These are phyloP conservation scores for Monopterus albus DNA, from an alignment of 2,113 vertebrate species.

Conservation along the genomic window DNA sequence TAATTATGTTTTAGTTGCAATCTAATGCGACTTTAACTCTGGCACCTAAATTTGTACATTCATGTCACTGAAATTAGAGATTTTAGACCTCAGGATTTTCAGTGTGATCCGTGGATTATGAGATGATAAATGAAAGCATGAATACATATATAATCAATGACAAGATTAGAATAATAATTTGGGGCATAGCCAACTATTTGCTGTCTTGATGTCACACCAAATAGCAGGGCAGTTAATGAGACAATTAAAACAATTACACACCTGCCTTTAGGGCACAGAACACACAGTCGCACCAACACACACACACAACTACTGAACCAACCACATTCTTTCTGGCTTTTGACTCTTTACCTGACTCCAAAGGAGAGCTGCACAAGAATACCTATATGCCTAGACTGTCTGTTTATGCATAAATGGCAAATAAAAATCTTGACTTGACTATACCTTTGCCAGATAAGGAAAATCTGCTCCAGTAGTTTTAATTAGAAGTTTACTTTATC, in stretches of 20 bases:
- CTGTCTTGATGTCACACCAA: conserved; percentile 37
- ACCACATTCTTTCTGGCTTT: too few relatives aligned
- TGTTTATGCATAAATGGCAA: too few relatives aligned
- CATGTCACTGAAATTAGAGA: not conserved
- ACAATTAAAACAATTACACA: conserved; percentile 66
- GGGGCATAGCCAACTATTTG: conserved; percentile 32
- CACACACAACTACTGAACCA: conserved; percentile 18
- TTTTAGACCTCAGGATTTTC: not conserved
- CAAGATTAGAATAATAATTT: not conserved
- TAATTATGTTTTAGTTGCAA: not conserved
- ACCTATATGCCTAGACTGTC: too few relatives aligned
- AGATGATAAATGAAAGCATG: not conserved
- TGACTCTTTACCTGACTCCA: too few relatives aligned
- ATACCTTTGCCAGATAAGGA: conserved; percentile 35
- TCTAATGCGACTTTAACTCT: too few relatives aligned
- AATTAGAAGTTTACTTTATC: conserved; percentile 65
- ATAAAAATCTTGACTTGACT: too few relatives aligned
- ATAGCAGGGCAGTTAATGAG: conserved; percentile 57
- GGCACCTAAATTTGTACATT: too few relatives aligned
- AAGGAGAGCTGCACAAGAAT: too few relatives aligned
- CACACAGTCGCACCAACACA: not conserved
- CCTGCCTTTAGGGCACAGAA: conserved; percentile 5
- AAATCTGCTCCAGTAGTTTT: conserved; percentile 58
- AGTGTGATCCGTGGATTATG: not conserved
- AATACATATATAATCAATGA: not conserved